Conservation (phyloP, 2,113 vertebrate genomes). For the Muntiacus reevesi region DNA sequence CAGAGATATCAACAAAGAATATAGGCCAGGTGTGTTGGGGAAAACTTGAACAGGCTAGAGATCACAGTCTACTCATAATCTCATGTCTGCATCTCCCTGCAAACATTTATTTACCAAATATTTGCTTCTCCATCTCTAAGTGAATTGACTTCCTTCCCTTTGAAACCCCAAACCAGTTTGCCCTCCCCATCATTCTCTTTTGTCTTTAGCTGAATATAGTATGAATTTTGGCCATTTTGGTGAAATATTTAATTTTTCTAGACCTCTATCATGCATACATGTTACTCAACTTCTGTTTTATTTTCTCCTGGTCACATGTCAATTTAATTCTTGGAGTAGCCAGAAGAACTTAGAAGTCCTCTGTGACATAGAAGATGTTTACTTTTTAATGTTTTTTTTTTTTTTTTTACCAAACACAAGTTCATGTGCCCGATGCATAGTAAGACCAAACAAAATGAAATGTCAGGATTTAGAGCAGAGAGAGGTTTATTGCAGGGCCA, state of each 20-base stretch:
- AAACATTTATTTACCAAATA: background rate
- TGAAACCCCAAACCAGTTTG: background rate
- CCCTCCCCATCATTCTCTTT: background rate
- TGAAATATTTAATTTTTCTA: background rate
- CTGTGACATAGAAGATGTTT: background rate
- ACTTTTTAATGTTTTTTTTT: background rate
- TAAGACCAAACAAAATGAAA: background rate
- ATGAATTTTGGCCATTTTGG: background rate
- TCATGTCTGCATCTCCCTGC: background rate
- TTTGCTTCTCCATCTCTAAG: background rate
- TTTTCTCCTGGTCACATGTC: background rate
- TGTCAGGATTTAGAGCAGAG: background rate
- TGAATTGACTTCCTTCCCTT: background rate
- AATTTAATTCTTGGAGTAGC: background rate
- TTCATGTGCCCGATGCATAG: rapidly evolving
- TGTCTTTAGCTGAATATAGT: background rate
- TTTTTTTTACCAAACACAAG: background rate
- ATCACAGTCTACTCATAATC: background rate
- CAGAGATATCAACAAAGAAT: background rate
- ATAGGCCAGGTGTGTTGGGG: background rate
- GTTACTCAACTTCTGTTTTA: background rate
- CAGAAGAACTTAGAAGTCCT: background rate
- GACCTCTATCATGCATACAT: background rate
- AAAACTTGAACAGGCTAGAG: background rate
- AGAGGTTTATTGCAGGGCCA: background rate